phyloP scores from a whole-genome alignment of 2,888 invertebrate species.

The Branchellion lobata region DNA sequence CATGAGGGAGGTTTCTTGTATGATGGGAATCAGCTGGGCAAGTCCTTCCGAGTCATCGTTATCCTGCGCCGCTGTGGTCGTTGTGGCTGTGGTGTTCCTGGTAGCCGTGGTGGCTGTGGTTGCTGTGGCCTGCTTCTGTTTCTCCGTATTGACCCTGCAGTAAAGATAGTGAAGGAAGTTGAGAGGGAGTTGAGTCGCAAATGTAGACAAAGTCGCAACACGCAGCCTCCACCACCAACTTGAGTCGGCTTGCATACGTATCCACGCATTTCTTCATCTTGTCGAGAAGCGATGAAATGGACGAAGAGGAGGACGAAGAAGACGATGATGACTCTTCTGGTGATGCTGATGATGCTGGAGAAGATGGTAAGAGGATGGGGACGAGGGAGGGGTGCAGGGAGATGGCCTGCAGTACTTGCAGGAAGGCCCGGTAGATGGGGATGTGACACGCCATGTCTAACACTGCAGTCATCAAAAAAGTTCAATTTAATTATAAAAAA shows the following conservation, averaged over 20 bases:
- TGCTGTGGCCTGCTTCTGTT: constrained; percentile 4
- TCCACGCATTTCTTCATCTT: constrained; percentile 89
- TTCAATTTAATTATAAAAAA: not conserved
- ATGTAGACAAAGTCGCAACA: not conserved
- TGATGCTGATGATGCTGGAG: constrained; percentile 54
- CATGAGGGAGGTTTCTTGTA: constrained; percentile 70
- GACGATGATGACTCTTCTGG: constrained; percentile 56
- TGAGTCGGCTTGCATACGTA: constrained; percentile 73
- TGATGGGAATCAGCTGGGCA: constrained; percentile 83
- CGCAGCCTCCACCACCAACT: too few relatives aligned
- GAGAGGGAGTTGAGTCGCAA: not conserved
- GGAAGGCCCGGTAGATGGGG: constrained; percentile 80
- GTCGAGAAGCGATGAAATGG: constrained; percentile 74
- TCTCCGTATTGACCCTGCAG: constrained; percentile 29
- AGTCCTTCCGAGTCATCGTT: constrained; percentile 85
- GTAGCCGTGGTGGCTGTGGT: constrained; percentile 55
- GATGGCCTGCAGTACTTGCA: constrained; percentile 77
- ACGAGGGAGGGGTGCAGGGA: constrained; percentile 69
- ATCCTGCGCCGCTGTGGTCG: constrained; percentile 64
- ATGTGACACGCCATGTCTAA: constrained; percentile 95
- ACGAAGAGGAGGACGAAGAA: constrained; percentile 9
- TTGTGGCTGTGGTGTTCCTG: constrained; percentile 34
- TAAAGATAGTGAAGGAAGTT: not conserved
- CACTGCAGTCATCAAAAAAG: constrained; percentile 65
- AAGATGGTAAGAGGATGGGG: constrained; percentile 69